phyloP scores from a whole-genome alignment of 2,888 invertebrate genomes.

The Biston betularia region DNA sequence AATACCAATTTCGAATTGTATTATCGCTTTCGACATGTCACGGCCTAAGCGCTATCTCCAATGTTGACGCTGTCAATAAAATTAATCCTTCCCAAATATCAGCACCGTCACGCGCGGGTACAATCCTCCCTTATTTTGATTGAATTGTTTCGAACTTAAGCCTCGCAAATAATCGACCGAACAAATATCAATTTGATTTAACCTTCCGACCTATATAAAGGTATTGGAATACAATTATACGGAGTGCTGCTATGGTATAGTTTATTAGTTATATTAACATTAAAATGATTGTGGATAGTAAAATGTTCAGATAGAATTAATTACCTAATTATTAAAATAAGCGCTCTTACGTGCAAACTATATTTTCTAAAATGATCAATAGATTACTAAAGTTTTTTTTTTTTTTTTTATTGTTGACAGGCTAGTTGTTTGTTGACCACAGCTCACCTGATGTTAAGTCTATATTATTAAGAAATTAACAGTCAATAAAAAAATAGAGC shows the following conservation, averaged over 20 bases:
- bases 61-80: constrained; percentile 74
- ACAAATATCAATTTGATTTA: constrained; percentile 74
- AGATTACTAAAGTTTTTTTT: no score
- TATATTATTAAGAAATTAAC: no score
- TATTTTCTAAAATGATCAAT: no score
- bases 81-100: constrained; percentile 75
- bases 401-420: no score
- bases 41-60: constrained; percentile 62
- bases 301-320: neutral
- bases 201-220: constrained; percentile 35
- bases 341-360: no score
- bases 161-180: constrained; percentile 72
- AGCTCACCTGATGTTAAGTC: no score
- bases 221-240: constrained; percentile 26
- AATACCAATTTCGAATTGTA: constrained; percentile 49
- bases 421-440: no score
- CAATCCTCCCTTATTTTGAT: constrained; percentile 71
- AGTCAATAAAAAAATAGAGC: no score
- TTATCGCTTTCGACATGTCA: constrained; percentile 60
- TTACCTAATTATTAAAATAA: neutral
- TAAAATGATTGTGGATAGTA: constrained; percentile 7
- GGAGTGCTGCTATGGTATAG: constrained; percentile 4
- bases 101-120: constrained; percentile 58
- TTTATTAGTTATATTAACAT: neutral
- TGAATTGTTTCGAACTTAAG: constrained; percentile 78